Base-by-base conservation (phyloP, 2,888 invertebrate species). In the Tenthredo mesomela region DNA sequence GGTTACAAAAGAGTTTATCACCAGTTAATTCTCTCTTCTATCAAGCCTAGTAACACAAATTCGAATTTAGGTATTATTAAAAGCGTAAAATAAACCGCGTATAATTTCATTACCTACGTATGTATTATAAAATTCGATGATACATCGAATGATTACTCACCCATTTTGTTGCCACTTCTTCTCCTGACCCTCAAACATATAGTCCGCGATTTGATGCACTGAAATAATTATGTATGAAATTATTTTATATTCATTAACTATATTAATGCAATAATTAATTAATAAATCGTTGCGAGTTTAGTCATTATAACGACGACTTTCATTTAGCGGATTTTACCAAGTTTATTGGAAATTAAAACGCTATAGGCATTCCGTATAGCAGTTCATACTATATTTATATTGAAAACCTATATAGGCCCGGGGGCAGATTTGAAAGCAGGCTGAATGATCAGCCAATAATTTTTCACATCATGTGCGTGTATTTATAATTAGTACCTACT, bases 151-250 rank as follows among this genome's bases (percentile, higher is more conserved):
- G 82, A 47, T 65, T 84, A 96, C 98, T 97, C 93, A 98, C 98
- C 96, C 93, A 98, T 94, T 94, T 97, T 96, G 89, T 97, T 97
- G 91, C 98, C 97, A 91, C 97, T 97, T 91, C 97, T 96, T 92
- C 98, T 95, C 92, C 98, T 98, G 88, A 99, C 98, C 82, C 98
- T 96, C 87, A 99, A 95, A 93, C 98, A 98, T 94, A 99, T 98
- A 91, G 98, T 97, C 92, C 98, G 96, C 86, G 98, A 98, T 93
- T 98, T 96, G 92, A 99, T 99, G 94, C 98, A 99, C 99, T 99
- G 96, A 18, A 96, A 96, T 89, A 94, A 92, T n/a, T n/a, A 92
- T 89, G 83, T 18, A 37, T 54, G 54, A 58, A 37, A 33, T 78
- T 40, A 29, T 25, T 58, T 33, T 15, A 12, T n/a, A 21, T 33